Evolutionary conservation across 2,888 invertebrate species (phyloP), one percentile per base, ranked within the genome.

Genomic region (Peribatodes rhomboidaria): DNA sequence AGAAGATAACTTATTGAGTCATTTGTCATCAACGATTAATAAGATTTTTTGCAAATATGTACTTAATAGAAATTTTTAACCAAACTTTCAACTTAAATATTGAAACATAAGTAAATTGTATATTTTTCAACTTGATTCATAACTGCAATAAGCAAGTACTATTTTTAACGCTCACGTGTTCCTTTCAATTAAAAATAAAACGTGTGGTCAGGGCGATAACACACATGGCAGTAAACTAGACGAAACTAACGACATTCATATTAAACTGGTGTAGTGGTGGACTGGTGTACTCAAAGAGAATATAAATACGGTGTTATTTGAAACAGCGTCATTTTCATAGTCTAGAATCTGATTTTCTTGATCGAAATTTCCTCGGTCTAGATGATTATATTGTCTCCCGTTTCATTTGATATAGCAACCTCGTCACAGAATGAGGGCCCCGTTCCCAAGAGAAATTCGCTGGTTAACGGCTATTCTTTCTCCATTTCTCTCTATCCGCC

Each of bases 131-230:
- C 8, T 37, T n/a, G 6, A 37, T 50, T 50, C 14, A 50, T 50
- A 50, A 20, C 35, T 50, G 11, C 16, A 35, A 50, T 33, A 31
- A 49, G n/a, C 49, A 16, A 31, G 14, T 14, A 10, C 1, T 14
- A 27, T 39, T 42, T 41, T 41, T 35, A 11, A 9, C n/a, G 35
- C 20, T 46, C 55, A 55, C 55, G 55, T 55, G 55, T 55, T 44
- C 16, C 33, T 55, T 35, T 18, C 55, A 55, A 55, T 55, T 55
- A 55, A 55, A 54, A 55, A 44, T 46, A 33, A 55, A 55, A 55
- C 42, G 55, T 44, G 33, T 33, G 33, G 44, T 44, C 9, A 20
- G 13, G 18, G 9, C 44, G 55, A 55, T 55, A 55, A 55, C 55
- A 55, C 31, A 20, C 42, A 50, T 11, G 35, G 50, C 35, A 42